phyloP scores from a whole-genome alignment of 2,888 invertebrate genomes.

The Oeneis ivallda region DNA sequence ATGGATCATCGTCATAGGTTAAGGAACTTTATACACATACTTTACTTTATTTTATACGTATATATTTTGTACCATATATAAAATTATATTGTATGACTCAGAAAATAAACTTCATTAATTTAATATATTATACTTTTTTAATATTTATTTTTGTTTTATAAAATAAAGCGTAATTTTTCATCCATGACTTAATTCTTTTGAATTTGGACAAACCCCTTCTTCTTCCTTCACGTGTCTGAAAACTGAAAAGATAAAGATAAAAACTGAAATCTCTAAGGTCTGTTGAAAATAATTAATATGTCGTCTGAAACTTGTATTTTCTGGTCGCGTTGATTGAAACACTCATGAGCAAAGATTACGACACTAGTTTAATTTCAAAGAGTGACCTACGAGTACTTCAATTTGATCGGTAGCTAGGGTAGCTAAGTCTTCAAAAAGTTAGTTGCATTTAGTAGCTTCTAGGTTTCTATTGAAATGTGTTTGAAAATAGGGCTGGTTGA shows the following conservation, averaged over 20 bases:
- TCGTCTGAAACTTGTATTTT: no score
- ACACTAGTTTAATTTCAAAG: no score
- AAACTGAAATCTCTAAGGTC: no score
- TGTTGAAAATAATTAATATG: no score
- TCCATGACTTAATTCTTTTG: slow-evolving; percentile 52
- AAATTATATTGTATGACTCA: not conserved
- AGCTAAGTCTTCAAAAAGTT: no score
- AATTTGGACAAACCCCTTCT: slow-evolving; percentile 66
- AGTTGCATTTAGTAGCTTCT: no score
- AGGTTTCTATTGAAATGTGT: no score
- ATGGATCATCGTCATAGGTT: not conserved
- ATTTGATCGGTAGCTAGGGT: no score
- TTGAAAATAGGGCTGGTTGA: no score
- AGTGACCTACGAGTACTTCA: no score
- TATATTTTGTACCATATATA: not conserved
- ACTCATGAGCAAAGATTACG: no score
- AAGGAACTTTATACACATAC: not conserved
- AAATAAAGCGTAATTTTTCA: slow-evolving; percentile 35
- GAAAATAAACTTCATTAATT: not conserved
- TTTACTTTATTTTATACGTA: slow-evolving; percentile 8
- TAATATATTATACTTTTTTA: not conserved
- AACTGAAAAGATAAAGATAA: slow-evolving; percentile 52
- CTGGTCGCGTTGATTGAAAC: no score
- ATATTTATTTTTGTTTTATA: not conserved
- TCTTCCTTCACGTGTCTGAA: slow-evolving; percentile 73